These are phyloP conservation scores for Actinia tenebrosa DNA, from an alignment of 64 coral and sea anemone species.

Conservation along the genomic window DNA sequence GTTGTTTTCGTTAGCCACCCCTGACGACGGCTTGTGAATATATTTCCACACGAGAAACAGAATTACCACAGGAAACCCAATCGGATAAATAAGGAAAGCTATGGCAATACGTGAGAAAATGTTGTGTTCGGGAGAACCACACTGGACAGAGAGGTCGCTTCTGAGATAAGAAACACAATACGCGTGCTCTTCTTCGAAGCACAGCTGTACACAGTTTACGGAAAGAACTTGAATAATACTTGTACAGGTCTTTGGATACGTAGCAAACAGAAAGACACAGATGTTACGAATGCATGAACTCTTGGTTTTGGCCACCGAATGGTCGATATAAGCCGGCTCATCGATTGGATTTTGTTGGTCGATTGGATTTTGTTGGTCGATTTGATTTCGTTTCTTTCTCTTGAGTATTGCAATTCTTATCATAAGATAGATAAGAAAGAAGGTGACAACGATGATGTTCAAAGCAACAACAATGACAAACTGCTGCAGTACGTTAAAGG, in stretches of 20 bases:
- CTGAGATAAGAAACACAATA: constrained; percentile 17
- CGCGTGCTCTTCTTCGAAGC: neutral
- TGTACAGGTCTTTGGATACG: constrained; percentile 37
- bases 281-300: constrained; percentile 45
- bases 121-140: constrained; percentile 15
- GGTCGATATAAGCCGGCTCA: too few species aligned
- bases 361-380: neutral
- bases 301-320: constrained; percentile 13
- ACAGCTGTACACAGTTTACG: constrained; percentile 13
- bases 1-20: neutral
- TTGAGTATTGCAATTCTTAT: constrained; percentile 24
- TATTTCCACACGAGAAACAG: constrained; percentile 59
- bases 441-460: constrained; percentile 25
- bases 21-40: neutral
- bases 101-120: constrained; percentile 42
- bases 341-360: too few species aligned
- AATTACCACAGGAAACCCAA: constrained; percentile 62
- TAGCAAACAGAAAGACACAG: constrained; percentile 19
- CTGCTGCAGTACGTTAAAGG: constrained; percentile 31
- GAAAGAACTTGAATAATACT: constrained; percentile 36
- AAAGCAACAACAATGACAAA: constrained; percentile 33
- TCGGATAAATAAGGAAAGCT: constrained; percentile 45
- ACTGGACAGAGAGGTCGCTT: constrained; percentile 34
- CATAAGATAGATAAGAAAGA: constrained; percentile 36
- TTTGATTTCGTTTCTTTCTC: constrained; percentile 5